Evolutionary conservation across 2,113 vertebrate genomes (phyloP), one percentile per base, ranked within the genome.

Genomic region (Aythya baeri): DNA sequence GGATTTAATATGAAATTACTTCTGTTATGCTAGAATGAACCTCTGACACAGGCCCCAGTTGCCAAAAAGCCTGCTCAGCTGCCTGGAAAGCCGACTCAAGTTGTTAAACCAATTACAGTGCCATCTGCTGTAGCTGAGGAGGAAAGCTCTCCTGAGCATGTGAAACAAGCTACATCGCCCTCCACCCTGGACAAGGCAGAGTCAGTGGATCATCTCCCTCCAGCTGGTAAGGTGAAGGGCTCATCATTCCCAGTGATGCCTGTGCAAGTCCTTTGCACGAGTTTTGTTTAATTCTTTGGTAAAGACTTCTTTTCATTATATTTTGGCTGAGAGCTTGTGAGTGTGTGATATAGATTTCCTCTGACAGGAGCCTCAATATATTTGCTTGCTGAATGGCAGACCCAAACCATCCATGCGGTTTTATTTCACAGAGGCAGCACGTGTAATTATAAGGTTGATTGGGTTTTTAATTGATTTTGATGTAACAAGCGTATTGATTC

Each of bases 51-150:
- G 91, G 97, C 97, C 49, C 98, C 98, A 29, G 96, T 94, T 89
- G 96, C 97, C 77, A 98, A 97, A 93, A 98, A 97, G 77, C 96
- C 97, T n/a, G 91, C 95, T 21, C 96, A 97, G 78, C 91, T 96
- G 93, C 76, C 92, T 49, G 77, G 79, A 46, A 97, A 96, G 83
- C 95, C 96, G 6, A 96, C 91, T 73, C 97, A 97, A 49, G 62
- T 94, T 71, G 97, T 97, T 61, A 97, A 94, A 34, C 96, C 98
- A 73, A 86, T 97, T 46, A 75, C 89, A 44, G 83, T 67, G 62
- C 78, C 95, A 54, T 67, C 83, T 93, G 67, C 96, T 71, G 93
- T 22, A 86, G 81, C 91, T 72, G 80, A 95, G 89, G 95, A 89
- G 62, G 94, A 96, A 32, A 66, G 67, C n/a, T 88, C 89, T 89